Percentiles rank a stretch among this genome's conserved stretches.
Evolutionary conservation across 1,140 invertebrate genomes (phyloP).

Genomic region (Bombus confusus): DNA sequence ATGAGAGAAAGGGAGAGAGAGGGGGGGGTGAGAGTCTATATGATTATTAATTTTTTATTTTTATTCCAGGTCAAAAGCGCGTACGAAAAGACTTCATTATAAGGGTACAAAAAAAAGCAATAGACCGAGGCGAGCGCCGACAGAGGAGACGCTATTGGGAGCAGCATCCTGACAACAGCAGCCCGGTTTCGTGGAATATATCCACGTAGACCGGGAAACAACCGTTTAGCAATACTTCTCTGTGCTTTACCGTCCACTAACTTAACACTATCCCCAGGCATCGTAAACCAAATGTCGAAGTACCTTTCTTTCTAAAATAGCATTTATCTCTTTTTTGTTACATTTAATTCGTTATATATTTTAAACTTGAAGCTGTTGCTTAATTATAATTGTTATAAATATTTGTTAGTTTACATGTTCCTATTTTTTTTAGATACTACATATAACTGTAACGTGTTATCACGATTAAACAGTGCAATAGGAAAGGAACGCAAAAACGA

Average conservation of each 20-base stretch:
- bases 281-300: background rate
- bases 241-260: constrained; percentile 79
- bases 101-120: constrained; percentile 74
- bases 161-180: constrained; percentile 89
- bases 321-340: background rate
- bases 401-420: background rate
- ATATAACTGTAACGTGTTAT: background rate
- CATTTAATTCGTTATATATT: background rate
- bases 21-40: background rate
- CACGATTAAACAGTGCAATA: background rate
- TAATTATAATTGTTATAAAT: constrained; percentile 1
- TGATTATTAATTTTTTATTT: background rate
- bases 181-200: constrained; percentile 93
- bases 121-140: constrained; percentile 77
- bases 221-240: constrained; percentile 86
- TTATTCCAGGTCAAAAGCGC: constrained; percentile 72
- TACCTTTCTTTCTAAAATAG: background rate
- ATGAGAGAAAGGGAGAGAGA: too few species aligned
- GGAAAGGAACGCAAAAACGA: background rate
- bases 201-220: constrained; percentile 93
- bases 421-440: background rate
- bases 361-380: background rate
- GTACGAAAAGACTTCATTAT: constrained; percentile 77
- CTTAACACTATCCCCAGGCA: constrained; percentile 38
- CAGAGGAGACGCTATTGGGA: constrained; percentile 82